These are phyloP conservation scores for Ceramica pisi DNA, from an alignment of 2,888 invertebrate genomes.

Conservation along the genomic window DNA sequence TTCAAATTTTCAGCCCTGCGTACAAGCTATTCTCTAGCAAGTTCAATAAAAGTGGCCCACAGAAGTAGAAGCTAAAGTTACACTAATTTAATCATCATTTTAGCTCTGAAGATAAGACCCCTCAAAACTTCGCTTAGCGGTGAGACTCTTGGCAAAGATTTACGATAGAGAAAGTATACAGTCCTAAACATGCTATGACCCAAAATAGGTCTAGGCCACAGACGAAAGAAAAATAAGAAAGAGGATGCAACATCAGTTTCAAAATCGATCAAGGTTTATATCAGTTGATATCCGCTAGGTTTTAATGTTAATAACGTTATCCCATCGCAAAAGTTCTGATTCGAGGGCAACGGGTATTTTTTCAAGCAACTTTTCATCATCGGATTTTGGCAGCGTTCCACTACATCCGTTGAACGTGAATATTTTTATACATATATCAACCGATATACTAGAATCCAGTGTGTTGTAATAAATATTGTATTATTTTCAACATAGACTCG, in stretches of 20 bases:
- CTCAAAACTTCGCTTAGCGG: neutral
- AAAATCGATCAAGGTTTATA: slow-evolving; percentile 29
- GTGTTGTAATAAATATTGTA: slow-evolving; percentile 40
- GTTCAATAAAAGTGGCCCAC: neutral
- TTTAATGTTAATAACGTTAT: slow-evolving; percentile 39
- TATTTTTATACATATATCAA: slow-evolving; percentile 64
- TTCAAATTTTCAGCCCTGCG: slow-evolving; percentile 7
- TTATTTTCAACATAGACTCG: slow-evolving; percentile 28
- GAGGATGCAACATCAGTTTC: slow-evolving; percentile 14
- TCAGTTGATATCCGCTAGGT: slow-evolving; percentile 37
- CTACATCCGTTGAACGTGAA: slow-evolving; percentile 60
- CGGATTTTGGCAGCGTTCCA: slow-evolving; percentile 65
- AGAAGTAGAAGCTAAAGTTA: too few species aligned
- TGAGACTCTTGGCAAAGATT: neutral
- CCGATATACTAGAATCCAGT: slow-evolving; percentile 41
- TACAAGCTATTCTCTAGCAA: too few species aligned
- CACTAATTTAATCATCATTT: neutral
- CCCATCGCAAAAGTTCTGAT: slow-evolving; percentile 28
- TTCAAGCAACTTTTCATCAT: slow-evolving; percentile 64
- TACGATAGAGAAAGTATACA: neutral
- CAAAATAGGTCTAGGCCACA: slow-evolving; percentile 18
- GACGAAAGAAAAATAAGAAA: neutral
- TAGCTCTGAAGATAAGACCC: neutral
- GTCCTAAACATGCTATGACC: neutral
- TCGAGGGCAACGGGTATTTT: slow-evolving; percentile 49